These are phyloP conservation scores for Callitettix versicolor DNA, from an alignment of 1,140 invertebrate genomes.

Conservation along the genomic window DNA sequence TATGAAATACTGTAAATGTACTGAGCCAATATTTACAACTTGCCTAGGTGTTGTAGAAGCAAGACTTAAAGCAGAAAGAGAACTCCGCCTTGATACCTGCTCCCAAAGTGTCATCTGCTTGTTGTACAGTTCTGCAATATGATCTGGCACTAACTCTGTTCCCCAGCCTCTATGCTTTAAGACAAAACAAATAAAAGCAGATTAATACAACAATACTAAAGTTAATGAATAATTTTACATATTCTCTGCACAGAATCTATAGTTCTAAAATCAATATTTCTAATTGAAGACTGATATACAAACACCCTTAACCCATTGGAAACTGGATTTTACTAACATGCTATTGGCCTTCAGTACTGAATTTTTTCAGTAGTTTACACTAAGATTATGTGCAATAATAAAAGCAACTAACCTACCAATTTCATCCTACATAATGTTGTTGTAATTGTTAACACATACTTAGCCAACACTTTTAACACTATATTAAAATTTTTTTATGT, in stretches of 20 bases:
- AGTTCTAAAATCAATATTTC: neutral
- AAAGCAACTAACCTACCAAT: no score
- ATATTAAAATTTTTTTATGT: no score
- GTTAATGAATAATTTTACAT: neutral
- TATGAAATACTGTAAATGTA: no score
- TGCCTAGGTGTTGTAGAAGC: conserved; percentile 72
- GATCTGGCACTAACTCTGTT: conserved; percentile 69
- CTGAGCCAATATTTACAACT: conserved; percentile 20
- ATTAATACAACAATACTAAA: neutral
- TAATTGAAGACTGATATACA: neutral
- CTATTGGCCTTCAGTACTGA: no score
- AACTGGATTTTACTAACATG: no score
- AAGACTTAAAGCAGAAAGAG: conserved; percentile 75
- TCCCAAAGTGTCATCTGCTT: conserved; percentile 78
- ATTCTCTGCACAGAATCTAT: neutral
- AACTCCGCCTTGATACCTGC: conserved; percentile 75
- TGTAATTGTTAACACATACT: no score
- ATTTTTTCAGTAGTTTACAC: no score
- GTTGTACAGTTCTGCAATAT: conserved; percentile 62
- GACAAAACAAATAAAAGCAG: conserved; percentile 17
- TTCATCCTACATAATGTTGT: no score
- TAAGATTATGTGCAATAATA: no score
- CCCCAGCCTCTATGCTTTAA: conserved; percentile 80
- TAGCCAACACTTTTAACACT: no score
- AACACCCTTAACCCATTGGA: no score